Evolutionary conservation across 2,888 invertebrate genomes (phyloP).

Genomic region (Sialis lutaria): DNA sequence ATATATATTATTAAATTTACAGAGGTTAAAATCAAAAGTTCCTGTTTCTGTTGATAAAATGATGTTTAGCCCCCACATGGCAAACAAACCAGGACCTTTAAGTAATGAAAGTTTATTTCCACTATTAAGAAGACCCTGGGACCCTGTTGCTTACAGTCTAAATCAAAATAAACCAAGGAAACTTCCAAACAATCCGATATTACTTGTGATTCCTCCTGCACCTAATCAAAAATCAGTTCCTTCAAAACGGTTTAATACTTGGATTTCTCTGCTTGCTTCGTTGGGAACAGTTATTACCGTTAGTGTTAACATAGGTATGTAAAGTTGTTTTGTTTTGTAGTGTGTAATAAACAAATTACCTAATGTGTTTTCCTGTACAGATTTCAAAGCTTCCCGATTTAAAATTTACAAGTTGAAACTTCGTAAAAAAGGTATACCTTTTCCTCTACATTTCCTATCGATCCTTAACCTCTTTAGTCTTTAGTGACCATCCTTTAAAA

Average conservation of each 20-base stretch:
- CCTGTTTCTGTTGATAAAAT: conserved; percentile 59
- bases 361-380: conserved; percentile 7
- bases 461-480: neutral
- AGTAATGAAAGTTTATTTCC: conserved; percentile 45
- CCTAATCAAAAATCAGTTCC: conserved; percentile 26
- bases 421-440: conserved; percentile 3
- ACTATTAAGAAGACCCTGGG: conserved; percentile 54
- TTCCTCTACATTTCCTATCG: neutral
- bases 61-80: conserved; percentile 35
- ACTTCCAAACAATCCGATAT: conserved; percentile 48
- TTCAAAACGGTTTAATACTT: conserved; percentile 43
- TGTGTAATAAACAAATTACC: too few relatives aligned
- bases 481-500: too few relatives aligned
- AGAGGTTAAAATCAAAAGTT: conserved; percentile 44
- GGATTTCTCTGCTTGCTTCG: conserved; percentile 47
- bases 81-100: conserved; percentile 27
- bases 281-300: conserved; percentile 50
- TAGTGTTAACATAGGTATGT: conserved; percentile 28
- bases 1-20: conserved; percentile 10
- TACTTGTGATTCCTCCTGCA: conserved; percentile 42
- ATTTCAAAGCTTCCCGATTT: neutral
- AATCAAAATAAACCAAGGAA: conserved; percentile 48
- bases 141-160: conserved; percentile 42
- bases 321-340: too few relatives aligned
- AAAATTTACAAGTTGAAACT: conserved; percentile 1